Percentiles rank a stretch among this genome's conserved stretches.
These are phyloP conservation scores for Rhadina sibilatrix DNA, from an alignment of 2,113 vertebrate genomes.

Conservation along the genomic window DNA sequence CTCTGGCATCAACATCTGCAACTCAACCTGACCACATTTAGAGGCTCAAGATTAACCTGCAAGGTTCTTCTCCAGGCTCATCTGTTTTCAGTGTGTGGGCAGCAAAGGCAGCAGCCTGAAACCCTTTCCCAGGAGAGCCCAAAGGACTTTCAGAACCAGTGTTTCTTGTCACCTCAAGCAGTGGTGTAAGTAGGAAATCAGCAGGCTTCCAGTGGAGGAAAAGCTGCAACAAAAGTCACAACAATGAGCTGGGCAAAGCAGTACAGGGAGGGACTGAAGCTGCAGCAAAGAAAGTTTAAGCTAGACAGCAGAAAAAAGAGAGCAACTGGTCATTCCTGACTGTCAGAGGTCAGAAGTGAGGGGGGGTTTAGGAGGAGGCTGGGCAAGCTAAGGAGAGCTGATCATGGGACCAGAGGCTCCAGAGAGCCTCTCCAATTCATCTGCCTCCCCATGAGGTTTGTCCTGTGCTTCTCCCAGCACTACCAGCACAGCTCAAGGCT, in stretches of 20 bases:
- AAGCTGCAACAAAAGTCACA: neutral
- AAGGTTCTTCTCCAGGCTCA: neutral
- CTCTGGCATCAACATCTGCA: conserved; percentile 50
- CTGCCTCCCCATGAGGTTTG: neutral
- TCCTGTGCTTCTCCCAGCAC: neutral
- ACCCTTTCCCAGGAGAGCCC: neutral
- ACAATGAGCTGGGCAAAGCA: neutral
- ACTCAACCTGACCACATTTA: neutral
- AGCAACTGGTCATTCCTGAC: neutral
- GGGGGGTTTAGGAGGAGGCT: neutral
- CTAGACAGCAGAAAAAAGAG: neutral
- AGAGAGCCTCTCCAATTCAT: neutral
- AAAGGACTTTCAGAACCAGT: neutral
- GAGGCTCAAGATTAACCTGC: neutral
- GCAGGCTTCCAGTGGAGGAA: neutral
- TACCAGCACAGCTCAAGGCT: neutral
- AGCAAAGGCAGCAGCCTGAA: neutral
- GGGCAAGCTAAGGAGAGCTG: neutral
- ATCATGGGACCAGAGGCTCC: neutral
- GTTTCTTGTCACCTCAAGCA: neutral
- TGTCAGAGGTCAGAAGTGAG: neutral
- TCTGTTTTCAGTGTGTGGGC: neutral
- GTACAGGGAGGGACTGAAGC: neutral
- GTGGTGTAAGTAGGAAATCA: neutral
- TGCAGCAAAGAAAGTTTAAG: neutral